phyloP scores from a whole-genome alignment of 2,797 vertebrate genomes.

The Clamator glandarius region DNA sequence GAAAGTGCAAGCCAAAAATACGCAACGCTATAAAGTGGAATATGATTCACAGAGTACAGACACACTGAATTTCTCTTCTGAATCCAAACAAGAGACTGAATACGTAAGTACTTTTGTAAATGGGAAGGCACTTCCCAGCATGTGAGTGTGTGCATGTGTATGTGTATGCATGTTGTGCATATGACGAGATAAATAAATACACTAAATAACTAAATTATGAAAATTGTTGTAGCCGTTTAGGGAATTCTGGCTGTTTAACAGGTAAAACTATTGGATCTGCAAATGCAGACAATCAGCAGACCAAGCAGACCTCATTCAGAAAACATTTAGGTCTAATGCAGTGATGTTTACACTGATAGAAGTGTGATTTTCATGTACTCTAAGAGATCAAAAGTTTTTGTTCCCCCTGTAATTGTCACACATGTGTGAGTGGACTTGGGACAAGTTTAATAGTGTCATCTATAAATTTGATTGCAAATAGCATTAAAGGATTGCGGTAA shows the following conservation, averaged over 20 bases:
- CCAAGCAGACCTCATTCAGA: background rate
- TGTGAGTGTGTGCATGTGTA: rapidly evolving
- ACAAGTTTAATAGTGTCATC: background rate
- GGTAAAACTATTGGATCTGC: background rate
- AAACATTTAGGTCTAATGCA: rapidly evolving
- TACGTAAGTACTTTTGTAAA: slow-evolving; percentile 83
- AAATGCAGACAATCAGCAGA: background rate
- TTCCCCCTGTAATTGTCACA: background rate
- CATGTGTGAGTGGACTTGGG: background rate
- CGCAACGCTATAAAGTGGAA: slow-evolving; percentile 86
- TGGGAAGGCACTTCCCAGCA: background rate
- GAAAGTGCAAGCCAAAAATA: slow-evolving; percentile 86
- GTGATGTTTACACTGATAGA: background rate
- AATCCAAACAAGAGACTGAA: slow-evolving; percentile 89
- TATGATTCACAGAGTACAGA: slow-evolving; percentile 86
- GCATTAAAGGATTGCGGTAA: background rate
- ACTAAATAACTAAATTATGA: background rate
- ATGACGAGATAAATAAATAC: background rate
- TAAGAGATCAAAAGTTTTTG: background rate
- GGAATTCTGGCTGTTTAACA: background rate
- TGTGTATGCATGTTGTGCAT: background rate
- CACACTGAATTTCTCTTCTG: slow-evolving; percentile 90
- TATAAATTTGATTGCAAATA: background rate
- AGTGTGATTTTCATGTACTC: background rate
- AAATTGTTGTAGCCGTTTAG: background rate